Evolutionary conservation across 2,888 invertebrate genomes (phyloP), one percentile per base, ranked within the genome.

Genomic region (Rhopalosiphum nymphaeae): DNA sequence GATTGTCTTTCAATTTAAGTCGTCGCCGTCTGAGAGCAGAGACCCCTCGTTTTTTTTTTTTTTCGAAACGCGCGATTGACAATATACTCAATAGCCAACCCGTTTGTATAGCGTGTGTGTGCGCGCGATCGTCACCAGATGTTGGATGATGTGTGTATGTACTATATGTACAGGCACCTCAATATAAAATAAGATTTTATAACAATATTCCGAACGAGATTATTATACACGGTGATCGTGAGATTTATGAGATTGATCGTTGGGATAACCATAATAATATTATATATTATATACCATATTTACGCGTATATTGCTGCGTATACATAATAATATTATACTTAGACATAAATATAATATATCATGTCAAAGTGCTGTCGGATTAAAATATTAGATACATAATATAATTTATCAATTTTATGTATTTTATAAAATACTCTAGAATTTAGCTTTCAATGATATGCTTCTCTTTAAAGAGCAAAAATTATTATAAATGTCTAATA

Each of bases 1-100:
- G 93, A 91, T 94, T 94, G 94, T 94, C 94, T 94, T 94, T 49
- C 90, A 94, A 94, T 94, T 90, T 89, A 57, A 84, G 56, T 89
- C 49, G 67, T 53, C 42, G 44, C 49, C 36, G 93, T 85, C 93
- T 42, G 92, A 56, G 67, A 88, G 87, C 78, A 67, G 42, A 46
- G 86, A 53, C 88, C 88, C 78, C 46, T 88, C 88, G 87, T 87
- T 86, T 36, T 36, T 4, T 78, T 67, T 49, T 36, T 36, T 5
- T 78, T 78, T 49, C 36, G 46, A 86, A 86, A 92, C 85, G 49
- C 44, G 57, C 42, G 85, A 91, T 91, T 85, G 91, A 91, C 84
- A 85, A 91, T 85, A 78, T 78, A 78, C 78, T 91, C 78, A 56
- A 91, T 85, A 91, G 85, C 85, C 44, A 56, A n/a, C 49, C 78